Evolutionary conservation across 2,797 vertebrate species (phyloP), one percentile per base, ranked within the genome.

Genomic region (Arrhamphus sclerolepis): DNA sequence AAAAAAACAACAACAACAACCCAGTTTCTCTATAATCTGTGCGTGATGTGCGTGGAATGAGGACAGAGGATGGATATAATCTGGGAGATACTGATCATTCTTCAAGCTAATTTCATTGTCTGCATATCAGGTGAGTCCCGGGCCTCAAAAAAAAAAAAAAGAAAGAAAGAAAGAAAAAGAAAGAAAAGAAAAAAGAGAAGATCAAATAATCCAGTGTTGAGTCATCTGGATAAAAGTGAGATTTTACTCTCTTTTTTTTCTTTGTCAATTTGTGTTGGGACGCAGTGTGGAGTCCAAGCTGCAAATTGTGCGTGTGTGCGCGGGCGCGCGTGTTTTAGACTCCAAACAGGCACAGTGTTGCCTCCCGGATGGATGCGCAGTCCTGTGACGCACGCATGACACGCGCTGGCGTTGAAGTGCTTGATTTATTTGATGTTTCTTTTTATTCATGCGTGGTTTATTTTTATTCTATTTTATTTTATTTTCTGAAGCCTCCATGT

Each of bases 11-110:
- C n/a, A n/a, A n/a, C n/a, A n/a, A n/a, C n/a, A n/a, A n/a, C 71
- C 81, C 81, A 78, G 13, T 61, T 61, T 92, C 89, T 86, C 61
- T 48, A n/a, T n/a, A 49, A 55, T 46, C 90, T 83, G 91, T 91
- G 93, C 93, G 93, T 94, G 89, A 96, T 97, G 95, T 91, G 89
- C 94, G 91, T 97, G 96, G 96, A 94, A 96, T 97, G 95, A 98
- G 92, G 91, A 94, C 90, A 78, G 93, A 96, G 87, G 89, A 98
- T 98, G 97, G 97, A 98, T 96, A 92, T 98, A 93, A 94, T 97
- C 92, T 98, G 95, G 96, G 96, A 98, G 94, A 93, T 98, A 94
- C 88, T 97, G 89, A 92, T 98, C 89, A 93, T 98, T 88, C 95
- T 98, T 90, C 96, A 98, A 90, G 95, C 95, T 88, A 97, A 95